Evolutionary conservation across 2,113 vertebrate species (phyloP), one percentile per base, ranked within the genome.

Genomic region (Indicator maculatus): DNA sequence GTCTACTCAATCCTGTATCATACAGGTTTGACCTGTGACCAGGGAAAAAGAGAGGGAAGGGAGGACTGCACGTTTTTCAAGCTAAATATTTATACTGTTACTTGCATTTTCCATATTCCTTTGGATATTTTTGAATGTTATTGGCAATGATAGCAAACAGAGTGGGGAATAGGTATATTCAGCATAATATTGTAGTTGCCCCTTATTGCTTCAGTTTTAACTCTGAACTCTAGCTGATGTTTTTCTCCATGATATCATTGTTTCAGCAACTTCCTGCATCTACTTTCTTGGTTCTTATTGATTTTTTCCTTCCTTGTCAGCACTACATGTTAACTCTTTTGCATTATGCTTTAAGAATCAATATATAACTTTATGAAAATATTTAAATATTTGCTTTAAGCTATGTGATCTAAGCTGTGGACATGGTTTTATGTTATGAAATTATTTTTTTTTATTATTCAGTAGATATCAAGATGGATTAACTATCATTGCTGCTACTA

Each of bases 281-380:
- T 85, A 67, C 28, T 95, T 83, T 60, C 83, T 94, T 84, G 61
- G 33, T 64, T 76, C 4, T 4, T 92, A 96, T 60, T 92, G 86
- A 94, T 95, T 97, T 96, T 76, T 63, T 92, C 70, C 80, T 72
- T 84, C 26, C 50, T 89, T 91, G 73, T 90, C 90, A 95, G 73
- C 84, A 73, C 16, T 91, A 83, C 24, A 1, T 13, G 93, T 90
- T 90, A 59, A 92, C 45, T 79, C 30, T 47, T 47, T 88, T 94
- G 33, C 39, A 66, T 95, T 94, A 87, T 93, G 78, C 64, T 89
- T 95, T 82, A 78, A 53, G 79, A 84, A 95, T 93, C 84, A 89
- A 96, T 94, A 93, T 15, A 7, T 63, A 92, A 91, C 39, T 81
- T 95, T 77, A 90, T 69, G 75, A 80, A 72, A 84, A 65, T 3